Percentiles rank a stretch among this genome's conserved stretches.
These are phyloP conservation scores for Eucera pruinosa DNA, from an alignment of 2,888 invertebrate species.

Conservation along the genomic window DNA sequence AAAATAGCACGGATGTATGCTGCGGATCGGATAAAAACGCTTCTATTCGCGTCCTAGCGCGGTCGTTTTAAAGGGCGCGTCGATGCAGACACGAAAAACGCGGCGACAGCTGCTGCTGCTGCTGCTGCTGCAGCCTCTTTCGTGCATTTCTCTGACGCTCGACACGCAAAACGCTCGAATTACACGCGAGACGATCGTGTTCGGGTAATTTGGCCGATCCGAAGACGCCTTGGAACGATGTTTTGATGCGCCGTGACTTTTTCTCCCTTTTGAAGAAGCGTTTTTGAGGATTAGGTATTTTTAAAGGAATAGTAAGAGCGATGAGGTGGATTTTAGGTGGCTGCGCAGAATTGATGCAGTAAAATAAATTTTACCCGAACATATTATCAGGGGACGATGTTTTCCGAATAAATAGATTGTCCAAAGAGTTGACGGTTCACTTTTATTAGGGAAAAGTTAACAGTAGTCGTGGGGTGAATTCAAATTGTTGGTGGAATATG, in stretches of 20 bases:
- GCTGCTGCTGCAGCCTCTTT: not conserved
- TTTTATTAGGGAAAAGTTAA: too few species aligned
- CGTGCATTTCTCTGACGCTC: slow-evolving; percentile 12
- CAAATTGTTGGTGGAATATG: too few species aligned
- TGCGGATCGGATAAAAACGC: slow-evolving; percentile 20
- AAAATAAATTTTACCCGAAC: too few species aligned
- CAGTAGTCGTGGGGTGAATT: too few species aligned
- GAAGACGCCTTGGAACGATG: too few species aligned
- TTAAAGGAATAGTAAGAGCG: too few species aligned
- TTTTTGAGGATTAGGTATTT: not conserved
- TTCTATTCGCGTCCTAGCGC: not conserved
- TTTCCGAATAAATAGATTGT: too few species aligned
- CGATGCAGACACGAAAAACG: slow-evolving; percentile 30
- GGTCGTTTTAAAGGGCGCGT: slow-evolving; percentile 7
- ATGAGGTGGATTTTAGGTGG: not conserved
- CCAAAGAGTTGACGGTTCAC: too few species aligned
- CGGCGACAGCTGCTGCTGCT: slow-evolving; percentile 25
- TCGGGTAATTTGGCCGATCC: slow-evolving; percentile 23
- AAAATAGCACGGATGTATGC: slow-evolving; percentile 50
- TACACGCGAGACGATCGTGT: slow-evolving; percentile 23
- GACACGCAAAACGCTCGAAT: slow-evolving; percentile 33
- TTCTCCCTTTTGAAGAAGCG: not conserved
- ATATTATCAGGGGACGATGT: too few species aligned
- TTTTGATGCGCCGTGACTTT: not conserved
- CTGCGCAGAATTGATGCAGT: not conserved